phyloP scores from a whole-genome alignment of 53 echinoderm and acorn worm genomes.

The Antedon mediterranea region DNA sequence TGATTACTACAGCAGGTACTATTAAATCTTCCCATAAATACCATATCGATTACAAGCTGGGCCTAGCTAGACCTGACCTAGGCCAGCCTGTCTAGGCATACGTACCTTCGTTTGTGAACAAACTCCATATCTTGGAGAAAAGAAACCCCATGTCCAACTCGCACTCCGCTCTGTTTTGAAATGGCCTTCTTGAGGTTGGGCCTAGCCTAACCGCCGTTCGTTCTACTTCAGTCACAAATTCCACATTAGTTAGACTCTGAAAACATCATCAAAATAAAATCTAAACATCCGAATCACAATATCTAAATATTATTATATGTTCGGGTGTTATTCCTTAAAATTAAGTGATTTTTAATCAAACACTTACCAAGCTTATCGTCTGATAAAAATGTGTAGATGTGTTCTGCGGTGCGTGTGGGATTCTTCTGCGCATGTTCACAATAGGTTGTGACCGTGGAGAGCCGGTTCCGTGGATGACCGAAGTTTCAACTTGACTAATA shows the following conservation, averaged over 20 bases:
- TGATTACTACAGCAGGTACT: too few relatives aligned
- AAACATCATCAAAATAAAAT: not conserved
- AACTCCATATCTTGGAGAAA: slow-evolving; percentile 93
- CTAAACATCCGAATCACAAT: not conserved
- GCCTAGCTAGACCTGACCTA: not conserved
- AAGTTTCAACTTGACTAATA: too few relatives aligned
- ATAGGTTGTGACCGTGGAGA: too few relatives aligned
- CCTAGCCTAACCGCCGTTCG: not conserved
- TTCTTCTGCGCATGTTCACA: not conserved
- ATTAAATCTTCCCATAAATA: too few relatives aligned
- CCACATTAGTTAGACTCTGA: not conserved
- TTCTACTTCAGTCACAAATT: not conserved
- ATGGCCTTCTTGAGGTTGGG: not conserved
- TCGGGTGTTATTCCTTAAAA: not conserved
- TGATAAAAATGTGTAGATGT: not conserved
- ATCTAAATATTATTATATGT: not conserved
- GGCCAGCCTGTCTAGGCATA: not conserved
- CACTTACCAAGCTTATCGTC: not conserved
- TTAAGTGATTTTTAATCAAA: not conserved
- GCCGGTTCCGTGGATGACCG: too few relatives aligned
- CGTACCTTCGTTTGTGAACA: slow-evolving; percentile 95
- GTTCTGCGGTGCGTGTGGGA: not conserved
- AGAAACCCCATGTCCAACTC: slow-evolving; percentile 61
- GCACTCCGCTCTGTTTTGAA: not conserved
- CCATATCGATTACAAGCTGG: too few relatives aligned